These are phyloP conservation scores for Eulacestoma nigropectus DNA, from an alignment of 2,113 vertebrate genomes.

Conservation along the genomic window DNA sequence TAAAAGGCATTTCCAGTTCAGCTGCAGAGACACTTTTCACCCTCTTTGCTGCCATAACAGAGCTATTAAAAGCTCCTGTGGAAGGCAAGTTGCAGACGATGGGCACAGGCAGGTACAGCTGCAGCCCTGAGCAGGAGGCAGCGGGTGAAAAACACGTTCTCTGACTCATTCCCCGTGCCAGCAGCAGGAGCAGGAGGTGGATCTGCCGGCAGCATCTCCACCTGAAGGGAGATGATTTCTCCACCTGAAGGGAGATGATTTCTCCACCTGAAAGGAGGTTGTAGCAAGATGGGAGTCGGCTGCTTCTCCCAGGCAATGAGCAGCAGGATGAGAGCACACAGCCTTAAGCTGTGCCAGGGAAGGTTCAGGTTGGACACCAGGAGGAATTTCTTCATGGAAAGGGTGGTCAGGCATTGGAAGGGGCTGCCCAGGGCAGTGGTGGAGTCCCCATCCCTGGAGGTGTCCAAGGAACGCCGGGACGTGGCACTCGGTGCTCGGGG, in stretches of 20 bases:
- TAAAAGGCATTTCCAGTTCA: neutral
- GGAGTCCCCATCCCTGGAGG: neutral
- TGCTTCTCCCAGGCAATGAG: neutral
- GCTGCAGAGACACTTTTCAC: neutral
- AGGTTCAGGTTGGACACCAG: neutral
- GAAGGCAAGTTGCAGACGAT: neutral
- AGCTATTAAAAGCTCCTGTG: neutral
- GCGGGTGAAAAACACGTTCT: neutral
- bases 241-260: neutral
- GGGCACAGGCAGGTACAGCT: neutral
- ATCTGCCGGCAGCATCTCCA: neutral
- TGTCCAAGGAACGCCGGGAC: accelerated
- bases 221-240: neutral
- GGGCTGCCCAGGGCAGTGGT: neutral
- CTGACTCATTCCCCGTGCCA: neutral
- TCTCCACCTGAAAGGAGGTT: neutral
- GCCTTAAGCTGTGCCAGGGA: neutral
- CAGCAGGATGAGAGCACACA: accelerated
- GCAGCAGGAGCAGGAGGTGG: neutral
- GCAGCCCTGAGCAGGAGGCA: neutral
- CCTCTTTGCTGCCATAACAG: neutral
- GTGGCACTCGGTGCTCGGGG: neutral
- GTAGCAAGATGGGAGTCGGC: neutral
- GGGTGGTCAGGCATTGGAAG: neutral
- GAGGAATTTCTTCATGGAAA: neutral